Evolutionary conservation across 2,888 invertebrate species (phyloP).

Genomic region (Drosophila paranaensis): DNA sequence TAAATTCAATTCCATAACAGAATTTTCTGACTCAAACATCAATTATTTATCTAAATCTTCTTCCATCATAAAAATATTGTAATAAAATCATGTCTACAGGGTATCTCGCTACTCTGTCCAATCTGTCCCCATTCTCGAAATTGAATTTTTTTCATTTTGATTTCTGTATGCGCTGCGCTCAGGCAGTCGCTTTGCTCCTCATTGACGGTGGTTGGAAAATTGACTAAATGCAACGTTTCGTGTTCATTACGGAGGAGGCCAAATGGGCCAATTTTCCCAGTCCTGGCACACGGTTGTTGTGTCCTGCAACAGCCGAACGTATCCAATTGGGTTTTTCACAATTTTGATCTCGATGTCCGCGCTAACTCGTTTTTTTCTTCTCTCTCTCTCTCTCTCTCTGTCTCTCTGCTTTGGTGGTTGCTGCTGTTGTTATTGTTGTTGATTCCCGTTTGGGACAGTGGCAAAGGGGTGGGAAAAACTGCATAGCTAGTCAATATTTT

Average conservation of each 20-base stretch:
- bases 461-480: conserved; percentile 43
- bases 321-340: conserved; percentile 67
- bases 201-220: conserved; percentile 71
- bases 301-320: conserved; percentile 34
- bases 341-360: conserved; percentile 43
- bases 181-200: conserved; percentile 26
- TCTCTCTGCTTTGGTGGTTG: conserved; percentile 44
- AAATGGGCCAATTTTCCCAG: conserved; percentile 70
- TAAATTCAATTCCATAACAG: too few species aligned
- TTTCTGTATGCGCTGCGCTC: neutral
- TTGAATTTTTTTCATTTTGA: conserved; percentile 6
- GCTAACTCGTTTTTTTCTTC: conserved; percentile 17
- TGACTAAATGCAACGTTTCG: conserved; percentile 75
- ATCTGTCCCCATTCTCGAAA: neutral
- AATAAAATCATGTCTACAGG: neutral
- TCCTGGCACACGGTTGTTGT: conserved; percentile 17
- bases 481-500: conserved; percentile 44
- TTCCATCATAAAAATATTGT: too few species aligned
- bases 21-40: too few species aligned
- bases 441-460: conserved; percentile 70
- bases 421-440: conserved; percentile 34
- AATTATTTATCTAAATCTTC: too few species aligned
- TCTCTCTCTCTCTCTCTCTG: conserved; percentile 5
- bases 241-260: conserved; percentile 55
- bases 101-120: neutral